Percentiles rank a stretch among this genome's conserved stretches.
Conservation (phyloP, 2,113 vertebrate species). For the Prolemur simus region DNA sequence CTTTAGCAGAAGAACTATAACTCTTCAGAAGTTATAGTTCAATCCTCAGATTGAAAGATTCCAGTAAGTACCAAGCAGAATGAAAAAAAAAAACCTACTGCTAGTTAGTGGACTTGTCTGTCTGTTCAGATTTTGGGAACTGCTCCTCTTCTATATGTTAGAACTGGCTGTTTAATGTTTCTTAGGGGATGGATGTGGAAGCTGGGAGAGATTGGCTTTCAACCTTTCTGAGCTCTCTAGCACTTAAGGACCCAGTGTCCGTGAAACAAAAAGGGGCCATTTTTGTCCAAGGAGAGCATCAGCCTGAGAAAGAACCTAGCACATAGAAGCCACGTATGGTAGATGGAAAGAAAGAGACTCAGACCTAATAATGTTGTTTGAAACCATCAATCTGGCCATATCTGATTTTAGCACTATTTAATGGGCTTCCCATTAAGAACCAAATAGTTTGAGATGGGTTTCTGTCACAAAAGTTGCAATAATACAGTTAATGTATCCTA, state of each 20-base stretch:
- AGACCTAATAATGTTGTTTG: not conserved
- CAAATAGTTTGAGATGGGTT: not conserved
- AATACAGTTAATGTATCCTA: not conserved
- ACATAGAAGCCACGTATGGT: not conserved
- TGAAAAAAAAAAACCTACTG: not conserved
- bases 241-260: not conserved
- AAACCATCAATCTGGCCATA: not conserved
- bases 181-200: not conserved
- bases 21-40: not conserved
- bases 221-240: not conserved
- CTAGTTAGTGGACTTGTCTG: not conserved
- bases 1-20: not conserved
- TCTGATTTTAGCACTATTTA: not conserved
- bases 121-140: not conserved
- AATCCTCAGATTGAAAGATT: not conserved
- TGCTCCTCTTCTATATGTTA: not conserved
- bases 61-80: not conserved
- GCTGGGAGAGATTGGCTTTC: not conserved
- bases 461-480: not conserved
- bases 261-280: not conserved
- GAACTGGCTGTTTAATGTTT: not conserved
- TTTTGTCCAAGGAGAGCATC: not conserved
- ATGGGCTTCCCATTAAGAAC: not conserved
- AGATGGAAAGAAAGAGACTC: not conserved
- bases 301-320: conserved; percentile 6